These are phyloP conservation scores for Bettongia penicillata DNA, from an alignment of 2,113 vertebrate species.

Conservation along the genomic window DNA sequence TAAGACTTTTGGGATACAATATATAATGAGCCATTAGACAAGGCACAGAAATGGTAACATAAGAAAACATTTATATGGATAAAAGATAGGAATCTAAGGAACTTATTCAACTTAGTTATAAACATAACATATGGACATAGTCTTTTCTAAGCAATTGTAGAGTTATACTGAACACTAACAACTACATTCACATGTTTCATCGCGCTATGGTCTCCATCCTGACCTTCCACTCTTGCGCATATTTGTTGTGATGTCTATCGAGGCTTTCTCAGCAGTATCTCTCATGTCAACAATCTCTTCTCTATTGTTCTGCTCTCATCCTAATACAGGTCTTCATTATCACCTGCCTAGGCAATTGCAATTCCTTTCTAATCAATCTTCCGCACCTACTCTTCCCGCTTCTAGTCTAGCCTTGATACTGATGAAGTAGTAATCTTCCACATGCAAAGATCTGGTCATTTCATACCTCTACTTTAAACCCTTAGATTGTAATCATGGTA, in stretches of 20 bases:
- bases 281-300: background rate
- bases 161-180: background rate
- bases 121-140: background rate
- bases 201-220: background rate
- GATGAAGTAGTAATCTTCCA: background rate
- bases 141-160: background rate
- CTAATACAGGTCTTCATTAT: background rate
- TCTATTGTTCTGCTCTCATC: background rate
- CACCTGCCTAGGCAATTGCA: background rate
- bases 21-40: background rate
- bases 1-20: background rate
- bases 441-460: background rate
- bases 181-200: background rate
- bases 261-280: background rate
- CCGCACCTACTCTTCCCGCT: background rate
- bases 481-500: background rate
- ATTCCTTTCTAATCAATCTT: background rate
- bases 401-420: background rate
- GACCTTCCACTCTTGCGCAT: background rate
- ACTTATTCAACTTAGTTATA: background rate
- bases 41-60: background rate
- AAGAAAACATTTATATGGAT: background rate
- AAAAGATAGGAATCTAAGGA: background rate
- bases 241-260: background rate
- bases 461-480: background rate